These are phyloP conservation scores for Piscicola geometra DNA, from an alignment of 2,888 invertebrate species.

Conservation along the genomic window DNA sequence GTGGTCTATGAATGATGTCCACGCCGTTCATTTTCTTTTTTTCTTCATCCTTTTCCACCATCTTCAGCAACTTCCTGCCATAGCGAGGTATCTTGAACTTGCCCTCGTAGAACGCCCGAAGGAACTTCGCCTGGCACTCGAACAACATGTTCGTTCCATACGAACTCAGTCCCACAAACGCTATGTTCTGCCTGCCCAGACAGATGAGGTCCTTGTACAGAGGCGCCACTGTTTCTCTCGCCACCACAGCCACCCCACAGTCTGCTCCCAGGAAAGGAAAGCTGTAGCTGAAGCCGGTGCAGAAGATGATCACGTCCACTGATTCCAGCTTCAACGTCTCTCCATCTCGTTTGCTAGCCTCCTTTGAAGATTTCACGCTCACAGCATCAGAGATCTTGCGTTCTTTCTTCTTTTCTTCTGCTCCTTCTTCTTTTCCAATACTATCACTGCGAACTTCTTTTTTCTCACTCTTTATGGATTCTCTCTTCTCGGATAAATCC, in stretches of 20 bases:
- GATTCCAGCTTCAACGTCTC: background rate
- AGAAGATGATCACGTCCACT: constrained; percentile 23
- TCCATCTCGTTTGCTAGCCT: background rate
- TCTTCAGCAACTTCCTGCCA: constrained; percentile 1
- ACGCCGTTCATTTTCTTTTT: background rate
- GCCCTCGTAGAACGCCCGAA: constrained; percentile 2
- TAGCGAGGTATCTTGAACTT: background rate
- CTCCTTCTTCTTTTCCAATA: background rate
- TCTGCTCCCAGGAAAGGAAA: constrained; percentile 27
- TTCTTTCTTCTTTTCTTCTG: background rate
- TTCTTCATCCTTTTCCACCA: background rate
- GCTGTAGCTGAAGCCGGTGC: constrained; percentile 25
- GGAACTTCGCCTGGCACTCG: constrained; percentile 26
- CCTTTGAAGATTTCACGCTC: background rate
- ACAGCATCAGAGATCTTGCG: background rate
- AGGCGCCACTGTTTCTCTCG: background rate
- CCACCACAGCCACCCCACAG: constrained; percentile 15
- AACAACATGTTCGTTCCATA: background rate
- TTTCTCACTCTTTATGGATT: background rate
- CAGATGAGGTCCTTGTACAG: constrained; percentile 30
- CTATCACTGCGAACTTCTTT: too few species aligned
- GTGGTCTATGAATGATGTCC: background rate
- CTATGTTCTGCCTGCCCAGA: background rate
- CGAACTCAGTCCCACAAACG: constrained; percentile 4
- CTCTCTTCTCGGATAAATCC: too few species aligned